phyloP scores from a whole-genome alignment of 1,140 invertebrate genomes.

The Drosophila parvula region DNA sequence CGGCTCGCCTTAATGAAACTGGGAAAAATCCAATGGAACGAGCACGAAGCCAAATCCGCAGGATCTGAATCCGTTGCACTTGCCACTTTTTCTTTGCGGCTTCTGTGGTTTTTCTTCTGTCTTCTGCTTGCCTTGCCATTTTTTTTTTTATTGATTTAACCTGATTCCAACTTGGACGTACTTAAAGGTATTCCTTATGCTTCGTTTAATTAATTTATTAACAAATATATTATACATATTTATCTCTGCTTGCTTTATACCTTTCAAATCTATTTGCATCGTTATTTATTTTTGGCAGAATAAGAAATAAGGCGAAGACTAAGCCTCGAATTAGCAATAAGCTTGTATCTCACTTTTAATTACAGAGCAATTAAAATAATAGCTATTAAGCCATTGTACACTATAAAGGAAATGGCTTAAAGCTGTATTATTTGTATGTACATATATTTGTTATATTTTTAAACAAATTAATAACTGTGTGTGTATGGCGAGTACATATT shows the following conservation, averaged over 20 bases:
- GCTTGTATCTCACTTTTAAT: not conserved
- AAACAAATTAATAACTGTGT: too few species aligned
- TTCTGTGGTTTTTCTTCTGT: constrained; percentile 15
- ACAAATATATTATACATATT: too few species aligned
- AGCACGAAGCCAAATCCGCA: constrained; percentile 7
- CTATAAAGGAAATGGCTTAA: too few species aligned
- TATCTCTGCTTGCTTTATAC: too few species aligned
- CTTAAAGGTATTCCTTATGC: not conserved
- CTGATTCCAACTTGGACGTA: not conserved
- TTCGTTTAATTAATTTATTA: not conserved
- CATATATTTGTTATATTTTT: too few species aligned
- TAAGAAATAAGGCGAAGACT: too few species aligned
- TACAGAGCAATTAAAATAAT: not conserved
- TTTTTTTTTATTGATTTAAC: constrained; percentile 43
- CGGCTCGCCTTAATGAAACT: constrained; percentile 64
- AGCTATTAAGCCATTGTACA: too few species aligned
- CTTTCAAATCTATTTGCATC: too few species aligned
- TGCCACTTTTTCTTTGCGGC: constrained; percentile 31
- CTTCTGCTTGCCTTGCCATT: not conserved
- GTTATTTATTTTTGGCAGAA: too few species aligned
- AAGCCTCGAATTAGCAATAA: too few species aligned
- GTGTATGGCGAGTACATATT: not conserved
- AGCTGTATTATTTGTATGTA: too few species aligned
- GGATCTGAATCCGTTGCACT: constrained; percentile 25
- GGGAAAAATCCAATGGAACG: constrained; percentile 34